A percentile compares a stretch with the other conserved stretches of the same genome.
These are phyloP conservation scores for Pipistrellus pipistrellus DNA, from an alignment of 2,797 vertebrate species.

Conservation along the genomic window DNA sequence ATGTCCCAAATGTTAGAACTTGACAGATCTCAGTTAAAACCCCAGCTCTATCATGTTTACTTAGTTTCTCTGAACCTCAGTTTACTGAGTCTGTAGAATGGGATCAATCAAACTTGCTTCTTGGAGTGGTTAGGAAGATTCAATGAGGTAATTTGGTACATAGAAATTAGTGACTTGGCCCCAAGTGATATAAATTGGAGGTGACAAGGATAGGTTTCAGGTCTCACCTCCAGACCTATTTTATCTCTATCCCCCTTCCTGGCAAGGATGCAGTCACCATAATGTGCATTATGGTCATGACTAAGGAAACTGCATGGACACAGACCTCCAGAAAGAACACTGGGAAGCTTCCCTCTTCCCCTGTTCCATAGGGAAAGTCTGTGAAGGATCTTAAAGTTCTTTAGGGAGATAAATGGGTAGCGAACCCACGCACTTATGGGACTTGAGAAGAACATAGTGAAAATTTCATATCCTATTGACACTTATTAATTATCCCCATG, in stretches of 20 bases:
- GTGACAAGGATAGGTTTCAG: neutral
- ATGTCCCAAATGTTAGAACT: neutral
- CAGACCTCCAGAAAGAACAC: neutral
- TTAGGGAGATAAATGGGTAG: neutral
- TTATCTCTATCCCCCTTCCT: neutral
- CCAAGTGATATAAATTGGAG: neutral
- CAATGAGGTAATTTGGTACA: neutral
- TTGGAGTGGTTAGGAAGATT: neutral
- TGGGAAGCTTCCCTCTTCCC: neutral
- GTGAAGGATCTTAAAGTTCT: neutral
- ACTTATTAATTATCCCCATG: neutral
- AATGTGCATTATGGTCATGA: neutral
- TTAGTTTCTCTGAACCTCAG: neutral
- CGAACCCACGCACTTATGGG: neutral
- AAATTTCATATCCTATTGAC: neutral
- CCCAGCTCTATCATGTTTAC: neutral
- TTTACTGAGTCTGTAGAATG: neutral
- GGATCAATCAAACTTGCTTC: neutral
- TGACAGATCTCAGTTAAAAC: neutral
- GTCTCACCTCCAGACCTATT: neutral
- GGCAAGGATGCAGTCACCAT: neutral
- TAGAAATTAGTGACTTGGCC: neutral
- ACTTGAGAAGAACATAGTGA: neutral
- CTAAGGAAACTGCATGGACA: neutral
- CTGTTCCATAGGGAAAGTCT: neutral